A percentile compares a stretch with the other conserved stretches of the same genome.
phyloP scores from a whole-genome alignment of 2,113 vertebrate genomes.

The Urocolius indicus region DNA sequence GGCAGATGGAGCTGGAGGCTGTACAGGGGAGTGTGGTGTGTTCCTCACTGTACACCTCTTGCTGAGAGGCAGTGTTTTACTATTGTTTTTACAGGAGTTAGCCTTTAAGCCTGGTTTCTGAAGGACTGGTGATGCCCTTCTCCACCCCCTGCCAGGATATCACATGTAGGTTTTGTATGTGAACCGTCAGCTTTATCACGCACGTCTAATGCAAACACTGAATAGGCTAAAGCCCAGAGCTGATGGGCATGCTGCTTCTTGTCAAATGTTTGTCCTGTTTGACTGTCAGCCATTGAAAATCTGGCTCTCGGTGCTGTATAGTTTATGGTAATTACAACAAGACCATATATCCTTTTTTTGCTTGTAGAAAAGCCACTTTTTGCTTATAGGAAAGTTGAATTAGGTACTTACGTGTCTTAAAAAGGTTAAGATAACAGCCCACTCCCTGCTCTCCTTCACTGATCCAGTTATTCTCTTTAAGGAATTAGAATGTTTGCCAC shows the following conservation, averaged over 20 bases:
- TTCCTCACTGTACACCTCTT: neutral
- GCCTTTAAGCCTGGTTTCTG: neutral
- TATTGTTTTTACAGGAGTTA: neutral
- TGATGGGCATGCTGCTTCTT: neutral
- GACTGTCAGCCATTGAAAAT: neutral
- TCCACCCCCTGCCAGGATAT: accelerated
- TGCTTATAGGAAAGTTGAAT: neutral
- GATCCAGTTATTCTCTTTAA: neutral
- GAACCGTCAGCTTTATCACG: neutral
- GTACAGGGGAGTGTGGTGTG: accelerated
- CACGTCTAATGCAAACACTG: neutral
- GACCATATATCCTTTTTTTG: neutral
- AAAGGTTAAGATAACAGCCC: neutral
- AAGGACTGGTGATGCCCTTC: neutral
- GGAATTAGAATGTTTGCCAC: neutral
- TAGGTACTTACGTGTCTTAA: neutral
- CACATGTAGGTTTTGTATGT: neutral
- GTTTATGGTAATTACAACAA: neutral
- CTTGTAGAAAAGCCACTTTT: no score
- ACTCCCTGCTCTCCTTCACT: neutral
- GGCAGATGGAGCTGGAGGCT: neutral
- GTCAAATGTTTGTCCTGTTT: neutral
- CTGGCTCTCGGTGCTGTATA: neutral
- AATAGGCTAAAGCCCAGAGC: neutral
- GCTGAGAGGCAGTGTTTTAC: neutral